Evolutionary conservation across 2,797 vertebrate genomes (phyloP).

Genomic region (Oreochromis mossambicus): DNA sequence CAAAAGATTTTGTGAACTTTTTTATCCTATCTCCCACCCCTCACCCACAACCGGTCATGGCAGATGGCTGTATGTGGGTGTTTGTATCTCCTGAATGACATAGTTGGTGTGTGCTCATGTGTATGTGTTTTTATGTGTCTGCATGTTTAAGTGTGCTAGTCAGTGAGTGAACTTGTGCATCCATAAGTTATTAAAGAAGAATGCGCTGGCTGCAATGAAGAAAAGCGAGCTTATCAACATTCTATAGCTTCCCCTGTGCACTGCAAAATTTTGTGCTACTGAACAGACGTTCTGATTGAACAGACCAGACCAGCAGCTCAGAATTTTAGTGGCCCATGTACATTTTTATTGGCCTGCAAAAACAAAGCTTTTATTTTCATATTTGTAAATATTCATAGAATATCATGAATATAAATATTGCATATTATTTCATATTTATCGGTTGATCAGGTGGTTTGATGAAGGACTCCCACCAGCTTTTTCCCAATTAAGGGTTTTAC

Average conservation of each 20-base stretch:
- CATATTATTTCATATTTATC: not conserved
- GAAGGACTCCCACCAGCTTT: not conserved
- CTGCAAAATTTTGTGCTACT: not conserved
- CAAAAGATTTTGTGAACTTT: not conserved
- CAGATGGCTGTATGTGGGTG: not conserved
- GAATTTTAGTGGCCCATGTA: accelerated
- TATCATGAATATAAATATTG: not conserved
- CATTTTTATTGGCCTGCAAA: not conserved
- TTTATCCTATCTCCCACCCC: not conserved
- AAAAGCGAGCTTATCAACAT: accelerated
- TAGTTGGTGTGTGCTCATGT: not conserved
- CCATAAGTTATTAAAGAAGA: not conserved
- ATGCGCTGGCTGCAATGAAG: not conserved
- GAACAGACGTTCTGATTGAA: not conserved
- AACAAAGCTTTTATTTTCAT: not conserved
- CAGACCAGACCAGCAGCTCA: not conserved
- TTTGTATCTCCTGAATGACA: not conserved
- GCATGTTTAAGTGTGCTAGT: not conserved
- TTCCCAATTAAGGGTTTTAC: not conserved
- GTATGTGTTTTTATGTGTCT: not conserved
- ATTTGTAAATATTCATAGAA: not conserved
- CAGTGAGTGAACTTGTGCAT: accelerated
- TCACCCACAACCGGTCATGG: not conserved
- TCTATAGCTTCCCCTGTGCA: not conserved
- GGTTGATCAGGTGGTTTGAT: not conserved